Base-by-base conservation (phyloP, 2,113 vertebrate species). In the Cathartes aura region DNA sequence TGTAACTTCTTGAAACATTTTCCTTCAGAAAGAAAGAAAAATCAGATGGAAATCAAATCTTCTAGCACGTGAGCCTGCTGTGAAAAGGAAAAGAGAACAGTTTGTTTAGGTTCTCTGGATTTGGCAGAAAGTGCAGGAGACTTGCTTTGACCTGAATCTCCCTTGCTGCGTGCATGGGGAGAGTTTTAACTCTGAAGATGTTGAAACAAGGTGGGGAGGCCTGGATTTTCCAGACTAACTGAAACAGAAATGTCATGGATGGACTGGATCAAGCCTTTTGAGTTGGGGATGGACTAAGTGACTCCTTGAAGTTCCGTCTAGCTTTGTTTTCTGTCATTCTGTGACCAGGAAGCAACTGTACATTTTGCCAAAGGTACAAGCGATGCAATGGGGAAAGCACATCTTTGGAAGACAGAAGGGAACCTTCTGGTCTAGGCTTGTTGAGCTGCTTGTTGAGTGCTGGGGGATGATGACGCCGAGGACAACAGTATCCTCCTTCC, bases 331-430 rank as follows among this genome's bases (percentile, higher is more conserved):
- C 36, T 71, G 22, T 71, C 21, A 1, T 15, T 48, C 34, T n/a
- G 24, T 47, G 56, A 4, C 42, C 48, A 73, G 74, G 56, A 80
- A 56, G 40, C 68, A 29, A 1, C 52, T 8, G 10, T 26, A 3
- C 4, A 0, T n/a, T 85, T 68, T 85, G 18, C 34, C 5, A 26
- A 43, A 60, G 40, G 16, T 38, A 15, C 2, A 0, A 12, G 16
- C 0, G 6, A 12, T 62, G 15, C 16, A 20, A 2, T 17, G 45
- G 36, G 58, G 45, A 81, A 59, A 45, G 7, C 18, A 5, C 2
- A 16, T 29, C 13, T 63, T 48, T 48, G 29, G 53, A 59, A 48
- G 53, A 43, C 5, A 7, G 19, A 83, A 76, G 22, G 32, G 36
- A 83, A 23, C 19, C 9, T 80, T 50, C 5, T 34, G 82, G 11